Evolutionary conservation across 2,888 invertebrate species (phyloP), one percentile per base, ranked within the genome.

Genomic region (Barypeithes pellucidus): DNA sequence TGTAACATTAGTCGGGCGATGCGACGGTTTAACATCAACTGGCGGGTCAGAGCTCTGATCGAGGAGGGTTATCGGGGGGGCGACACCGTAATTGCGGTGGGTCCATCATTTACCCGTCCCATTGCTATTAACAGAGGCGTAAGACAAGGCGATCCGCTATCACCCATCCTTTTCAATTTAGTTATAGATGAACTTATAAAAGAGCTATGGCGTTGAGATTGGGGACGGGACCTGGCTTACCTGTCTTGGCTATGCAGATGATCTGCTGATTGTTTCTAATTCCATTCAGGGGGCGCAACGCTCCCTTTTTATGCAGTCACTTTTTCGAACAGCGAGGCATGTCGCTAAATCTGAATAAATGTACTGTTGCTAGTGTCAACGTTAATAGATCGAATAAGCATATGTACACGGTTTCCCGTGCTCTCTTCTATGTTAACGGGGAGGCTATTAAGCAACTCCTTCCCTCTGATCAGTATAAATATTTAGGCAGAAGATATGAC

Each of bases 231-330:
- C 22, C 3, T 16, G 24, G 12, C 12, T 74, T 4, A 1, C 61
- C 7, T 45, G 62, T 1, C 8, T 72, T 29, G 76, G 72, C 3
- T 77, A 67, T 45, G 76, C 75, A 0, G 77, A 77, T 29, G 76
- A 77, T 29, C 52, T 77, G 5, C 24, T 75, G 0, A 24, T 76
- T 3, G 33, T 74, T 5, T 16, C 66, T 0, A 62, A 67, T 2
- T 45, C 16, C 14, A 18, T 11, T 0, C 36, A 18, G 7, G 9
- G n/a, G 3, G 63, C 63, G 5, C 29, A 22, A 5, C 11, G 9
- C 9, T 20, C 0, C 60, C 67, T 2, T 39, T 7, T 3, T 1
- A 7, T 0, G 50, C 54, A 4, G 18, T 2, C 5, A 22, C 41
- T 73, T 57, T 20, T 69, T 73, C 29, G 41, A 50, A 12, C 14